Percentiles rank a stretch among this genome's conserved stretches.
These are phyloP conservation scores for Alethe diademata DNA, from an alignment of 2,113 vertebrate species.

Conservation along the genomic window DNA sequence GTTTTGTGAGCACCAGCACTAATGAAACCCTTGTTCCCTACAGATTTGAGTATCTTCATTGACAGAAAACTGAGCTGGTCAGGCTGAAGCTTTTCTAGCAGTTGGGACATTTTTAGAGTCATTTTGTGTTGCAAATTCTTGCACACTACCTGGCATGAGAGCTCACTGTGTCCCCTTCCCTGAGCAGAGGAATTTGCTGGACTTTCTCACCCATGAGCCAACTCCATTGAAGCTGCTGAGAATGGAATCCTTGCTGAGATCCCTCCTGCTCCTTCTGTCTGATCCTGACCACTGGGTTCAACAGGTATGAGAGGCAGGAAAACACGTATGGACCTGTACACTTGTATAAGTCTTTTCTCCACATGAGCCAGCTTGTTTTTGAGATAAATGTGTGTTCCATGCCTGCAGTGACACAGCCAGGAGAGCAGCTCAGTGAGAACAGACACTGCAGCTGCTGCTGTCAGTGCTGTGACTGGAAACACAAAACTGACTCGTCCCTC, in stretches of 20 bases:
- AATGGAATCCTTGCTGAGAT: not conserved
- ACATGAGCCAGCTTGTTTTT: not conserved
- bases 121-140: not conserved
- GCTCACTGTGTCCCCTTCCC: not conserved
- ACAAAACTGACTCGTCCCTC: not conserved
- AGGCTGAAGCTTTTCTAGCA: not conserved
- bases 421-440: accelerated
- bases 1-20: not conserved
- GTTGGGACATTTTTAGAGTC: not conserved
- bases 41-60: not conserved
- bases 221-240: not conserved
- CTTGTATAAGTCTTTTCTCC: not conserved
- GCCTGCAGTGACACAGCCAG: not conserved
- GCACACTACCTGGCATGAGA: not conserved
- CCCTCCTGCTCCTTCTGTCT: not conserved
- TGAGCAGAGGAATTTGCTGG: not conserved
- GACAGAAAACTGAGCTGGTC: not conserved
- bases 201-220: not conserved
- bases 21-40: not conserved
- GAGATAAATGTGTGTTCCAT: accelerated
- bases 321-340: accelerated
- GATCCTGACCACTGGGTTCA: not conserved
- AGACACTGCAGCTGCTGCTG: not conserved
- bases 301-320: not conserved
- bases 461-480: not conserved